Conservation (phyloP, 64 coral and sea anemone genomes). For the Porites australiensis region DNA sequence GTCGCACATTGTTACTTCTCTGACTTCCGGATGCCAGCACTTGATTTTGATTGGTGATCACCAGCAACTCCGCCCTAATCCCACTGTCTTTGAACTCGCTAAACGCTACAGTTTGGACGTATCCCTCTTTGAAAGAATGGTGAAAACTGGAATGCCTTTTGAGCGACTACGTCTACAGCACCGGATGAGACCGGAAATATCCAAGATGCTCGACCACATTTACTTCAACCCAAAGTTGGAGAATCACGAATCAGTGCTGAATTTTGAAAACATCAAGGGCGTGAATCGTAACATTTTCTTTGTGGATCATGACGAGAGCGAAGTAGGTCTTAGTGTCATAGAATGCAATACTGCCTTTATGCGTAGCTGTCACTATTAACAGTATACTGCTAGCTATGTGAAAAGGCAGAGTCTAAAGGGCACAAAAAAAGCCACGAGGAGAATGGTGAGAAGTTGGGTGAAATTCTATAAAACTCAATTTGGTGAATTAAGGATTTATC, state of each 20-base stretch:
- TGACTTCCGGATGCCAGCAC: slow-evolving; percentile 88
- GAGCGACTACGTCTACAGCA: slow-evolving; percentile 66
- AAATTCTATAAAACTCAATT: no score
- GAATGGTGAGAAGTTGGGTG: no score
- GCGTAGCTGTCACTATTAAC: no score
- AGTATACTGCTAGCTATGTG: background rate
- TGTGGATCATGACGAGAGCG: slow-evolving; percentile 75
- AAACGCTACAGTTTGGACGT: slow-evolving; percentile 84
- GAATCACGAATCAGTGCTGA: slow-evolving; percentile 78
- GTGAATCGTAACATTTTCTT: slow-evolving; percentile 79
- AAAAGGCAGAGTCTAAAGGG: no score
- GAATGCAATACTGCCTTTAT: no score
- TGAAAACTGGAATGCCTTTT: slow-evolving; percentile 73
- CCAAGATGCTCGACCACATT: slow-evolving; percentile 78
- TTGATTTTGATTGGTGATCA: slow-evolving; percentile 98
- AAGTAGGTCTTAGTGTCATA: slow-evolving; percentile 28
- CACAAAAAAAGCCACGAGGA: no score
- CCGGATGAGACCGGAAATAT: slow-evolving; percentile 92
- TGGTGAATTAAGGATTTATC: no score
- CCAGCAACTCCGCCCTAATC: slow-evolving; percentile 91
- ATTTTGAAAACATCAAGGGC: slow-evolving; percentile 80
- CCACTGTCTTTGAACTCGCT: slow-evolving; percentile 81
- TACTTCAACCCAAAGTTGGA: slow-evolving; percentile 67
- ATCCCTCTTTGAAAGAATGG: slow-evolving; percentile 91
- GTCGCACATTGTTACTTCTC: slow-evolving; percentile 91